These are phyloP conservation scores for Erynnis tages DNA, from an alignment of 2,888 invertebrate species.

Conservation along the genomic window DNA sequence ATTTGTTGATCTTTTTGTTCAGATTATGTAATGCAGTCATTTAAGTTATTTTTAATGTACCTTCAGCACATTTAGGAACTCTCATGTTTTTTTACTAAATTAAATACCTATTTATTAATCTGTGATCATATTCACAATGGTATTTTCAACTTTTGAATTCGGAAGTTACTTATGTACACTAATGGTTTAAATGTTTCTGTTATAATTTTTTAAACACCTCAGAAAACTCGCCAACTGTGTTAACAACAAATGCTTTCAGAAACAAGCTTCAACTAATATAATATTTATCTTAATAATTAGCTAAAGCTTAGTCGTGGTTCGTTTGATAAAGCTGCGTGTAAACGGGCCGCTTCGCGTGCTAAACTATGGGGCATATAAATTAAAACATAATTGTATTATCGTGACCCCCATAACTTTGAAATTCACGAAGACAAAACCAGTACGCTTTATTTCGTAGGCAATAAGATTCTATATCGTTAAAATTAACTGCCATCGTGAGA, in stretches of 20 bases:
- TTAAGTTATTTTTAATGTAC: too few species aligned
- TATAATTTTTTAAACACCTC: too few species aligned
- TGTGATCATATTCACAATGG: too few species aligned
- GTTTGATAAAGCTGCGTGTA: conserved; percentile 76
- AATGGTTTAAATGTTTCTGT: too few species aligned
- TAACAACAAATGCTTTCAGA: conserved; percentile 58
- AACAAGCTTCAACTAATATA: conserved; percentile 71
- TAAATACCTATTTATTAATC: too few species aligned
- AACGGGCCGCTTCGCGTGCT: conserved; percentile 67
- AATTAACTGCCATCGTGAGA: not conserved
- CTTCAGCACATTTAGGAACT: too few species aligned
- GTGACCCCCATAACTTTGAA: conserved; percentile 72
- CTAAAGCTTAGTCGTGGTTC: conserved; percentile 67
- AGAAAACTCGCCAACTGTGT: too few species aligned
- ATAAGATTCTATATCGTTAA: not conserved
- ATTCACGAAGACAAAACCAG: not conserved
- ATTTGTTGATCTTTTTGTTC: too few species aligned
- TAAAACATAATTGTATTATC: conserved; percentile 81
- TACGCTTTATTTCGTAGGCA: not conserved
- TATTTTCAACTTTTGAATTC: too few species aligned
- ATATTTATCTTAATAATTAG: conserved; percentile 81
- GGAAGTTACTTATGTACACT: too few species aligned
- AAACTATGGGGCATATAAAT: conserved; percentile 73
- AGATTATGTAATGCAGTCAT: too few species aligned
- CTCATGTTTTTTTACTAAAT: too few species aligned